phyloP scores from a whole-genome alignment of 2,888 invertebrate species.

The Andrena fulva region DNA sequence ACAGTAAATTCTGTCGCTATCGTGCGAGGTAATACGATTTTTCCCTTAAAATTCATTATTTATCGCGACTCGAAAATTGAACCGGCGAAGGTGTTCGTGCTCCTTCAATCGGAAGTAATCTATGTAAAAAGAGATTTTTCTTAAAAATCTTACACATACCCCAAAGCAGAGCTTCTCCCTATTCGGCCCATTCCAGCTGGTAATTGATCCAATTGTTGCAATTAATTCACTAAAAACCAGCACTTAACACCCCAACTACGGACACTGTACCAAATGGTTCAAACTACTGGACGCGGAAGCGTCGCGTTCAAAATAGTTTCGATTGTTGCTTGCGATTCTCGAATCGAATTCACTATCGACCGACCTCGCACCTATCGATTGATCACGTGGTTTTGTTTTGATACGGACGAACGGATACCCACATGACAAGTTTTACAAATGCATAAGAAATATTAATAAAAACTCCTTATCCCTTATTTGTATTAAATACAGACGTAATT shows the following conservation, averaged over 20 bases:
- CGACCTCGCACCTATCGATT: background rate
- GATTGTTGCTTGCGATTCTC: background rate
- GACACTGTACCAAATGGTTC: background rate
- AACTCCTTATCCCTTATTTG: background rate
- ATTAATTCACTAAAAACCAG: background rate
- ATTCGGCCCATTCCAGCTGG: background rate
- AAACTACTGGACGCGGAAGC: background rate
- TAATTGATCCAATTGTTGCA: background rate
- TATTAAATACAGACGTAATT: background rate
- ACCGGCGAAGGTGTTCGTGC: background rate
- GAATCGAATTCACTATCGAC: conserved; percentile 15
- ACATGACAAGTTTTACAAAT: background rate
- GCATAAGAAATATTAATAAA: conserved; percentile 1
- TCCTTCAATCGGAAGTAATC: background rate
- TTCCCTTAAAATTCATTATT: too few relatives aligned
- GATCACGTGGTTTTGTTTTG: conserved; percentile 27
- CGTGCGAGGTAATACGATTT: too few relatives aligned
- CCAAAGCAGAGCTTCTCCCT: background rate
- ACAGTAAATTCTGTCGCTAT: too few relatives aligned
- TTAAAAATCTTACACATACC: conserved; percentile 1
- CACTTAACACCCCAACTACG: too few relatives aligned
- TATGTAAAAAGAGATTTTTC: background rate
- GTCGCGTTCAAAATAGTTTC: conserved; percentile 3
- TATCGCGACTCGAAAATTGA: background rate
- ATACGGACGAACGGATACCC: background rate